Evolutionary conservation across 2,113 vertebrate species (phyloP).

Genomic region (Propithecus coquereli): DNA sequence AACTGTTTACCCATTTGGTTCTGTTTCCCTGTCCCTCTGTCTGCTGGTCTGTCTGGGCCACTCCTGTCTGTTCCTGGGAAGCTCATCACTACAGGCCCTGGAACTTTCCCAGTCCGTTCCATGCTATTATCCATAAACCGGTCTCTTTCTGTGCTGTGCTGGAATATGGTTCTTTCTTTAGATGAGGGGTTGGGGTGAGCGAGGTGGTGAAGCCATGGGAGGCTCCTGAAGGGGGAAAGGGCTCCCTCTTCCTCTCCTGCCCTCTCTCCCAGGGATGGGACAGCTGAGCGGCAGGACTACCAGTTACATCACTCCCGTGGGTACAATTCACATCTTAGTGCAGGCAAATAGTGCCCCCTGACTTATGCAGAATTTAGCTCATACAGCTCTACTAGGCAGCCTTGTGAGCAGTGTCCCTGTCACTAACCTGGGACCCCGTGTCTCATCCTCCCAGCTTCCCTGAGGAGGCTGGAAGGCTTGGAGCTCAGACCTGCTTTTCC

Average conservation of each 20-base stretch:
- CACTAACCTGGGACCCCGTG: neutral
- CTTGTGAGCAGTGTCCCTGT: neutral
- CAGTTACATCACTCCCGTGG: neutral
- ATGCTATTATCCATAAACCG: slow-evolving; percentile 51
- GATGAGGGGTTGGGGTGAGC: neutral
- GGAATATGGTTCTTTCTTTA: slow-evolving; percentile 53
- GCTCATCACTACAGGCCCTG: neutral
- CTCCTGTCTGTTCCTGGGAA: neutral
- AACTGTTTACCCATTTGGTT: neutral
- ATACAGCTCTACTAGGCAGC: neutral
- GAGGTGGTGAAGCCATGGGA: neutral
- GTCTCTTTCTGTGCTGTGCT: slow-evolving; percentile 12
- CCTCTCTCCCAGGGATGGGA: neutral
- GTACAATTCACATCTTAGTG: neutral
- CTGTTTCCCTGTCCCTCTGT: neutral
- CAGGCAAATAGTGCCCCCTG: neutral
- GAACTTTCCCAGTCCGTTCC: neutral
- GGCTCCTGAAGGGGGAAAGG: neutral
- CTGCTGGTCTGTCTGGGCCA: neutral
- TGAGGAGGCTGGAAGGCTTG: neutral
- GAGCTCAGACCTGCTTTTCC: neutral
- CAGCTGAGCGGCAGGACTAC: neutral
- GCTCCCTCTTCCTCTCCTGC: neutral
- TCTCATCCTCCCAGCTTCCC: neutral
- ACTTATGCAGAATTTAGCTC: neutral